phyloP scores from a whole-genome alignment of 2,113 vertebrate genomes.

The Ornithorhynchus anatinus region DNA sequence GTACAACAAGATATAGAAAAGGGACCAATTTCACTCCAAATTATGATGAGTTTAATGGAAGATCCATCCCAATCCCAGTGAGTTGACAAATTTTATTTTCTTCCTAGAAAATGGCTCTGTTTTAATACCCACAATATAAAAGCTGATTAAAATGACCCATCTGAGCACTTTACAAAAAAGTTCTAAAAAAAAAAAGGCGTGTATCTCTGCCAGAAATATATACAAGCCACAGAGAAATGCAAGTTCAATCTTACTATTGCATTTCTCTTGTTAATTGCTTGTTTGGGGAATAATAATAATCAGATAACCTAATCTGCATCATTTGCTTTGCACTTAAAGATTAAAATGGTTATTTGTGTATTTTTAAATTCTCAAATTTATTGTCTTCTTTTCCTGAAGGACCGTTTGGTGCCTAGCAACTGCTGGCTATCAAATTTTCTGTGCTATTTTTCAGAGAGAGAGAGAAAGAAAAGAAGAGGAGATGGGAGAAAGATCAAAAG shows the following conservation, averaged over 20 bases:
- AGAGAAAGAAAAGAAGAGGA: not conserved
- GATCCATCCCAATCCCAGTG: not conserved
- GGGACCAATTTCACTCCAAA: not conserved
- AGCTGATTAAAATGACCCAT: not conserved
- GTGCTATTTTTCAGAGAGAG: constrained; percentile 7
- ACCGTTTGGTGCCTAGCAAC: constrained; percentile 70
- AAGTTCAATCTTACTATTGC: not conserved
- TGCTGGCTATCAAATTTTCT: constrained; percentile 39
- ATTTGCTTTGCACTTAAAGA: constrained; percentile 20
- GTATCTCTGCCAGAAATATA: not conserved
- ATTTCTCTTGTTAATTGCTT: constrained; percentile 1
- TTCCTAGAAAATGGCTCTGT: too few species aligned
- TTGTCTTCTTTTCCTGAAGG: constrained; percentile 36
- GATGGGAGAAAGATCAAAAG: constrained; percentile 24
- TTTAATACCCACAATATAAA: too few species aligned
- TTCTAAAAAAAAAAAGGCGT: not conserved
- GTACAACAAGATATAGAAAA: too few species aligned
- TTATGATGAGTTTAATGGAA: not conserved
- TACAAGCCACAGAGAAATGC: not conserved
- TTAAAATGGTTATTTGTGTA: constrained; percentile 47
- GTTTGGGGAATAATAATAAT: constrained; percentile 32
- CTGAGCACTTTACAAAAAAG: not conserved
- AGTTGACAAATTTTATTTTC: not conserved
- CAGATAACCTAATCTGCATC: constrained; percentile 22
- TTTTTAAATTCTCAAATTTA: constrained; percentile 53